These are phyloP conservation scores for Sinocyclocheilus rhinocerous DNA, from an alignment of 2,113 vertebrate species.

Conservation along the genomic window DNA sequence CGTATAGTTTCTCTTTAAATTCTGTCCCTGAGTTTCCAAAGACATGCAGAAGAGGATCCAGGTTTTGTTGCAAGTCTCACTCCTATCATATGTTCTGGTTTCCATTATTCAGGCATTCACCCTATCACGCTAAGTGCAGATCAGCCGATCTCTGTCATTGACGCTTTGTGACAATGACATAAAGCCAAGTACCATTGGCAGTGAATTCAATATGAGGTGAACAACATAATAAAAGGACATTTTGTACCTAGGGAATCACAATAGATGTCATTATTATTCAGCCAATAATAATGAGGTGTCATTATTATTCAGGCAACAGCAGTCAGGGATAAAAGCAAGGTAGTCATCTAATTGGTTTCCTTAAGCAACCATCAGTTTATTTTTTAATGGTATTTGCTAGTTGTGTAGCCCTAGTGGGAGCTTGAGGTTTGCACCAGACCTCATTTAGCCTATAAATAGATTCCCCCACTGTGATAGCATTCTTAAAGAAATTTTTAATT, in stretches of 20 bases:
- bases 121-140: not conserved
- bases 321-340: not conserved
- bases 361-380: not conserved
- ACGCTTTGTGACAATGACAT: not conserved
- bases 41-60: not conserved
- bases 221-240: not conserved
- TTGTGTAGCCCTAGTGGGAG: not conserved
- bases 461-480: not conserved
- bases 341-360: conserved; percentile 16
- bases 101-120: not conserved
- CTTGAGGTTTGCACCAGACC: not conserved
- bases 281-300: not conserved
- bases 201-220: not conserved
- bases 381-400: not conserved
- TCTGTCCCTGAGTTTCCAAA: not conserved
- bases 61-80: not conserved
- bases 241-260: not conserved
- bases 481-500: not conserved
- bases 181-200: not conserved
- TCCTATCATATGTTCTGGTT: not conserved
- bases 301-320: not conserved
- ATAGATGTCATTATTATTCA: not conserved
- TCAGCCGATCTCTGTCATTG: not conserved
- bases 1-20: not conserved
- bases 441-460: not conserved